Evolutionary conservation across 2,113 vertebrate species (phyloP).

Genomic region (Sula dactylatra): DNA sequence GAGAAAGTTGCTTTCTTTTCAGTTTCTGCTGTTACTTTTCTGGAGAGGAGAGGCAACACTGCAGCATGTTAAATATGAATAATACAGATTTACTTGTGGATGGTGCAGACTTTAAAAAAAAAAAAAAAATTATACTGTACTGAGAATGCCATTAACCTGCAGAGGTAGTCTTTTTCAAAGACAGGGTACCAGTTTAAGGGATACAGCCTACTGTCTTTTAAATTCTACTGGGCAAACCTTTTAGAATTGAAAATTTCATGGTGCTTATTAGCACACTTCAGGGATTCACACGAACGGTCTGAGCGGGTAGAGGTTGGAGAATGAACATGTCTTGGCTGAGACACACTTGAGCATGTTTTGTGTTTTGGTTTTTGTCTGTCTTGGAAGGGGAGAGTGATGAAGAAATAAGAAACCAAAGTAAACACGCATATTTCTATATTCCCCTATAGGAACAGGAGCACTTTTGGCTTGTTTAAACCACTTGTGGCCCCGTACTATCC

Average conservation of each 20-base stretch:
- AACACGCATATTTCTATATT: not conserved
- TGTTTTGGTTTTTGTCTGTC: not conserved
- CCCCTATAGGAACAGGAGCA: not conserved
- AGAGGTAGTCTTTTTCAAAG: not conserved
- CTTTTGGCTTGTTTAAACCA: not conserved
- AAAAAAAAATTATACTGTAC: rapidly evolving
- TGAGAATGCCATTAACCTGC: not conserved
- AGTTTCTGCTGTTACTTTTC: not conserved
- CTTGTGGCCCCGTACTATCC: not conserved
- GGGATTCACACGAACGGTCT: not conserved
- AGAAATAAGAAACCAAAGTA: not conserved
- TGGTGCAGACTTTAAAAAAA: not conserved
- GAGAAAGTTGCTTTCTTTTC: not conserved
- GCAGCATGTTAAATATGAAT: not conserved
- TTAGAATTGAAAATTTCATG: not conserved
- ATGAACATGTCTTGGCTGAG: not conserved
- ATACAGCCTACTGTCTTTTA: not conserved
- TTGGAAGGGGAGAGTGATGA: not conserved
- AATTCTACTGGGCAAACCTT: not conserved
- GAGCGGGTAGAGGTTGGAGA: not conserved
- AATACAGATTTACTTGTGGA: not conserved
- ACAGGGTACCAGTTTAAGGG: not conserved
- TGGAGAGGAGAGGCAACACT: not conserved
- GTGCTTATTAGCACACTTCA: not conserved
- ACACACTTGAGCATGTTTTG: too few species aligned